These are phyloP conservation scores for Agrilus mali DNA, from an alignment of 2,888 invertebrate genomes.

Conservation along the genomic window DNA sequence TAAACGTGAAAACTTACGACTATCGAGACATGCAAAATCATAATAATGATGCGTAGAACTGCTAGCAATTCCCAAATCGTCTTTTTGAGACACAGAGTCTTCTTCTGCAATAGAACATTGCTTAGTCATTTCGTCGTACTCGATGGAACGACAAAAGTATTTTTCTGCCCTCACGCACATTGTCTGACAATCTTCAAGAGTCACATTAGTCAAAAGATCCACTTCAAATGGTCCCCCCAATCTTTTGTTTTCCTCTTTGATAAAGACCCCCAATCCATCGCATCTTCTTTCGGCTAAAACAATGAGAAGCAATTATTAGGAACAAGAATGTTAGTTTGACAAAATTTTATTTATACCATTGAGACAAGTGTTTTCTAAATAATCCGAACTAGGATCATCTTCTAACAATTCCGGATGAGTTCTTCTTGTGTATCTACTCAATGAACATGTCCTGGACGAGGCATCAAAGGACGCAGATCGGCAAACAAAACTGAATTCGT, in stretches of 20 bases:
- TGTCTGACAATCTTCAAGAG: conserved; percentile 76
- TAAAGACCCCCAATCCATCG: conserved; percentile 75
- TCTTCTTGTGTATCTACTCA: conserved; percentile 71
- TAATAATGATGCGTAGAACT: conserved; percentile 80
- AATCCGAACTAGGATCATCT: conserved; percentile 79
- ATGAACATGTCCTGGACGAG: conserved; percentile 61
- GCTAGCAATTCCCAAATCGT: conserved; percentile 73
- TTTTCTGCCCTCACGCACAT: conserved; percentile 80
- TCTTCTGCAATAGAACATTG: conserved; percentile 85
- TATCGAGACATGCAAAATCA: conserved; percentile 79
- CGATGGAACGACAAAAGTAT: conserved; percentile 80
- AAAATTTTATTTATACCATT: conserved; percentile 45
- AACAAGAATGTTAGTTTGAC: too few species aligned
- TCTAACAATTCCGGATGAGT: conserved; percentile 76
- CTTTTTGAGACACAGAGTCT: conserved; percentile 80
- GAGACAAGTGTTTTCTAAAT: conserved; percentile 81
- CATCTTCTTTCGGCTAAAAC: conserved; percentile 68
- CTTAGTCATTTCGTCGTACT: conserved; percentile 76
- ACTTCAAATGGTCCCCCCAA: conserved; percentile 81
- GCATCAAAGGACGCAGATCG: conserved; percentile 77
- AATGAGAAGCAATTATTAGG: background rate
- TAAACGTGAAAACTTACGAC: conserved; percentile 53
- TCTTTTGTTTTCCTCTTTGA: conserved; percentile 80
- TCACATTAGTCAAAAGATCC: conserved; percentile 75
- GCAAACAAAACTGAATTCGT: conserved; percentile 80